These are phyloP conservation scores for Laupala kohalensis DNA, from an alignment of 1,140 invertebrate species.

Conservation along the genomic window DNA sequence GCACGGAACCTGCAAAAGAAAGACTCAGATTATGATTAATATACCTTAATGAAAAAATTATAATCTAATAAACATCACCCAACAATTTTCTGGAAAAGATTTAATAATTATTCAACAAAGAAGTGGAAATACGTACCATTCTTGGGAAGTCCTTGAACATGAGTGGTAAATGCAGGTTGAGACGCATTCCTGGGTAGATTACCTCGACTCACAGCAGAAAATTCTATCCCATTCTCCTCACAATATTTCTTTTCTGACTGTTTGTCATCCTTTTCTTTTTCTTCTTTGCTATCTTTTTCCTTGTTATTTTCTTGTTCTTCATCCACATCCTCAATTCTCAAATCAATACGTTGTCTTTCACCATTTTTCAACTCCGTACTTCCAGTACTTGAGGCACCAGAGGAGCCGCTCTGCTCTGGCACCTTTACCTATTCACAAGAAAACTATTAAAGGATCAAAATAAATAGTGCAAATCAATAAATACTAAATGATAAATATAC, in stretches of 20 bases:
- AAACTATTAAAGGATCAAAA: not conserved
- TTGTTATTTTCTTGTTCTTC: conserved; percentile 15
- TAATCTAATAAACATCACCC: too few relatives aligned
- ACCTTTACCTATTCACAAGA: conserved; percentile 35
- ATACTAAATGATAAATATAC: too few relatives aligned
- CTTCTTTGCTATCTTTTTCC: conserved; percentile 17
- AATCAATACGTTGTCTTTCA: conserved; percentile 17
- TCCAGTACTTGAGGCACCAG: conserved; percentile 34
- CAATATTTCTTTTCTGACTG: conserved; percentile 4
- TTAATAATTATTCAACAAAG: too few relatives aligned
- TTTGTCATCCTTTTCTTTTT: conserved; percentile 14
- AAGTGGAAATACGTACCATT: conserved; percentile 18
- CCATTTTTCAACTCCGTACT: conserved; percentile 24
- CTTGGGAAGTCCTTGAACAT: conserved; percentile 31
- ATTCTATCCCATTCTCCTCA: conserved; percentile 16
- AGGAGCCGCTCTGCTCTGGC: conserved; percentile 44
- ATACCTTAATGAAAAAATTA: conserved; percentile 16
- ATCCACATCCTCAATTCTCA: conserved; percentile 14
- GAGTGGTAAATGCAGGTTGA: conserved; percentile 69
- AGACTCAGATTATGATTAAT: too few relatives aligned
- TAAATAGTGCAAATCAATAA: too few relatives aligned
- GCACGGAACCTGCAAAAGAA: conserved; percentile 33
- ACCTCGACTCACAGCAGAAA: conserved; percentile 22
- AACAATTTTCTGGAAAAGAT: too few relatives aligned
- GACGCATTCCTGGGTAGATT: conserved; percentile 51